Evolutionary conservation across 2,888 invertebrate species (phyloP), one percentile per base, ranked within the genome.

Genomic region (Empis livida): DNA sequence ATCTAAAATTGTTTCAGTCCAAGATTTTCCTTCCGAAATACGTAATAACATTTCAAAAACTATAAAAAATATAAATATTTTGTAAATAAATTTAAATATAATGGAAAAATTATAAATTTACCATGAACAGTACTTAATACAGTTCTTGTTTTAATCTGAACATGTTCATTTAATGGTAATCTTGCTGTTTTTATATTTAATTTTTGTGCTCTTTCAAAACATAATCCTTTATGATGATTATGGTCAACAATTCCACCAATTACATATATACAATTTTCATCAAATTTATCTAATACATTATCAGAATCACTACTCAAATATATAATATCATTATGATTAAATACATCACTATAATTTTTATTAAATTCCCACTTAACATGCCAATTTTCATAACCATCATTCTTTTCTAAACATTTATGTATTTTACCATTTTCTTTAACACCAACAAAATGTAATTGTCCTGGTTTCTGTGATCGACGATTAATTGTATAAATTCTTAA

Each of bases 201-300:
- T 58, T 85, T 79, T 37, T 74, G 62, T 3, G 99, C 97, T 57
- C 87, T 74, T 55, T 80, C 78, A 64, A 85, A 79, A 62, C 95
- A 95, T 14, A 89, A 69, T 3, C 94, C 94, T 83, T 96, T 97
- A 56, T 94, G 86, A 56, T 84, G 78, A 71, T 99, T 99, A 64
- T 99, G 97, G 71, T 99, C 99, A 0, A 99, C 94, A 41, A 99
- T 72, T 23, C 96, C 99, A 38, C 99, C 99, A 64, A 99, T 96
- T 44, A 99, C 80, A 62, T 97, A 99, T 42, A 83, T 78, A 61
- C 84, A 84, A 52, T 82, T 76, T 17, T 84, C 77, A 56, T 88
- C 82, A 58, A 94, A 73, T 45, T 68, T 66, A 48, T 79, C 76
- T 53, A 97, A 76, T 8, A 91, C 70, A 71, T 90, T 91, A 42